These are phyloP conservation scores for Papilio gigon DNA, from an alignment of 2,888 invertebrate genomes.

Conservation along the genomic window DNA sequence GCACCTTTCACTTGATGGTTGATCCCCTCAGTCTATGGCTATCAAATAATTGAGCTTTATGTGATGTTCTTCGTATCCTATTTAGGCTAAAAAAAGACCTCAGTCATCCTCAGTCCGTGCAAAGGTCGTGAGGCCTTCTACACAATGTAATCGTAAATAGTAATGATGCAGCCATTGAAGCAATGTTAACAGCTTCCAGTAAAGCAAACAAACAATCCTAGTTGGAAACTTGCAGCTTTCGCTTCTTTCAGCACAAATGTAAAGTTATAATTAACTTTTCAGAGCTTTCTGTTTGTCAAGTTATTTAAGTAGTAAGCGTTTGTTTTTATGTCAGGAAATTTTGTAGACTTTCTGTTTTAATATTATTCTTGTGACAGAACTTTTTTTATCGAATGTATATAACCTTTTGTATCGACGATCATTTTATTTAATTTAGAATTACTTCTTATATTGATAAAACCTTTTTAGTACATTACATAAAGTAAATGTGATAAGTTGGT, in stretches of 20 bases:
- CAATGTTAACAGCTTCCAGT: conserved; percentile 13
- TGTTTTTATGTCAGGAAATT: conserved; percentile 57
- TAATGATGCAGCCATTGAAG: conserved; percentile 15
- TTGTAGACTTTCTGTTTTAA: conserved; percentile 40
- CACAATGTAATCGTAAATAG: conserved; percentile 23
- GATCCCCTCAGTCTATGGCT: neutral
- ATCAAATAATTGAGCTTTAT: too few species aligned
- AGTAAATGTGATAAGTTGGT: neutral
- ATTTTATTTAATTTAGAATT: neutral
- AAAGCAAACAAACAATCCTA: conserved; percentile 41
- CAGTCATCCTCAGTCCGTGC: neutral
- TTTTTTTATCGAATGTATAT: neutral
- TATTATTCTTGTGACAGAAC: neutral
- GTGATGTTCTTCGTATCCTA: too few species aligned
- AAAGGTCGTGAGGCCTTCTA: conserved; percentile 5
- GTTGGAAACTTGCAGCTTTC: conserved; percentile 47
- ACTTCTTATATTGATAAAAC: neutral
- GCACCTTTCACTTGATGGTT: neutral
- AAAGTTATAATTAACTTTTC: conserved; percentile 72
- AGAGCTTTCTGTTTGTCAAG: conserved; percentile 67
- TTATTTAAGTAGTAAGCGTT: conserved; percentile 50
- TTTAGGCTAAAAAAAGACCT: too few species aligned
- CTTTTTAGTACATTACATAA: neutral
- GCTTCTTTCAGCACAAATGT: conserved; percentile 57
- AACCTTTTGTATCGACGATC: neutral